phyloP scores from a whole-genome alignment of 2,113 vertebrate species.

The Eretmochelys imbricata region DNA sequence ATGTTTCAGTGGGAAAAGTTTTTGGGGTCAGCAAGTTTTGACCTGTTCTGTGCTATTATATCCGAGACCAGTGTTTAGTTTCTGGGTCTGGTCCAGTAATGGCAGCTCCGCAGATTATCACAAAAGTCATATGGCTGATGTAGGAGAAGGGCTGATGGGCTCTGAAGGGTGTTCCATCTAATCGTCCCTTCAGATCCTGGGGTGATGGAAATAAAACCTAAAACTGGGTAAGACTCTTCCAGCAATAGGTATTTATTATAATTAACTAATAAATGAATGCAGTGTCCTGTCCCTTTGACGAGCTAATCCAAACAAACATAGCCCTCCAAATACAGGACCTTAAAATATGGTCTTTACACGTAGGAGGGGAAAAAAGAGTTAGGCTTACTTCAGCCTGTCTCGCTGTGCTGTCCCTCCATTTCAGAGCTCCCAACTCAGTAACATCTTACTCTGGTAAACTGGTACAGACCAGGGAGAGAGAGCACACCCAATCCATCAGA shows the following conservation, averaged over 20 bases:
- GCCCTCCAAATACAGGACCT: accelerated
- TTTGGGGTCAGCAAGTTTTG: neutral
- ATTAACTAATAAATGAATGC: neutral
- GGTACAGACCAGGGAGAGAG: neutral
- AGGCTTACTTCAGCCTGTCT: neutral
- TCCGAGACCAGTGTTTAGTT: neutral
- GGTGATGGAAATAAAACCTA: neutral
- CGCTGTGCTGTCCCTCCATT: neutral
- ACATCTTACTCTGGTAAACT: neutral
- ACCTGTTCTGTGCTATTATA: accelerated
- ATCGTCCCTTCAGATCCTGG: too few species aligned
- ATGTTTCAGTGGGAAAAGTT: neutral
- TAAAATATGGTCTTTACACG: accelerated
- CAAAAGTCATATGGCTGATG: neutral
- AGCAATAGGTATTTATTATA: too few species aligned
- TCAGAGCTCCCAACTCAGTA: neutral
- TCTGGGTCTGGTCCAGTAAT: accelerated
- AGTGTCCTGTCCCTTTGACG: accelerated
- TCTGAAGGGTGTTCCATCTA: neutral
- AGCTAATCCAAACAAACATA: neutral
- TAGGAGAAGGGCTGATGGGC: neutral
- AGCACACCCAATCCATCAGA: accelerated
- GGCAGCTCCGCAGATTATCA: neutral
- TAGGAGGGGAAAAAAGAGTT: neutral
- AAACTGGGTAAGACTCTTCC: too few species aligned